These are phyloP conservation scores for Palaemon carinicauda DNA, from an alignment of 1,140 invertebrate species.

Conservation along the genomic window DNA sequence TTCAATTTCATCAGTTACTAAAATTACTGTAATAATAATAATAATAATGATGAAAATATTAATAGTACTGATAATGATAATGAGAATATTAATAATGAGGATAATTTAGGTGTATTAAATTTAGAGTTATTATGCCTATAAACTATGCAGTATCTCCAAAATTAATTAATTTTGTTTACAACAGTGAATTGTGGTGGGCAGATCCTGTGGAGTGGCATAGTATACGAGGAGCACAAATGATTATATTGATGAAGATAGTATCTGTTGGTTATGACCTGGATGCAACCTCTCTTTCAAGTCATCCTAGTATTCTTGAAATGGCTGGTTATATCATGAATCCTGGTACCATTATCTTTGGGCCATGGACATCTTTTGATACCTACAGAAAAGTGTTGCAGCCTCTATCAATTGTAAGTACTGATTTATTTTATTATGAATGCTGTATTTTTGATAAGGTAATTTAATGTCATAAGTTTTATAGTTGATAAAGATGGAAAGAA, in stretches of 20 bases:
- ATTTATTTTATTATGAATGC: neutral
- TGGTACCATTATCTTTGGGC: constrained; percentile 85
- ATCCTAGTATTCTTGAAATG: constrained; percentile 17
- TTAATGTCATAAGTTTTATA: neutral
- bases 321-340: constrained; percentile 80
- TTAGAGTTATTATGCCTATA: neutral
- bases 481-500: no score
- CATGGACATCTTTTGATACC: constrained; percentile 84
- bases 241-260: constrained; percentile 90
- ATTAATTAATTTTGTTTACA: neutral
- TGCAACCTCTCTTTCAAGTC: constrained; percentile 61
- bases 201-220: constrained; percentile 80
- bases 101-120: no score
- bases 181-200: constrained; percentile 72
- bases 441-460: neutral
- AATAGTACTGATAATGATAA: no score
- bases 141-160: neutral
- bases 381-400: constrained; percentile 70
- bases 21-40: no score
- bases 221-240: constrained; percentile 90
- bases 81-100: no score
- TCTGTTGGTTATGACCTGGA: constrained; percentile 83
- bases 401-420: constrained; percentile 64
- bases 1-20: no score
- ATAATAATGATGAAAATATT: no score